Evolutionary conservation across 1,140 invertebrate species (phyloP), one percentile per base, ranked within the genome.

Genomic region (Halyomorpha halys): DNA sequence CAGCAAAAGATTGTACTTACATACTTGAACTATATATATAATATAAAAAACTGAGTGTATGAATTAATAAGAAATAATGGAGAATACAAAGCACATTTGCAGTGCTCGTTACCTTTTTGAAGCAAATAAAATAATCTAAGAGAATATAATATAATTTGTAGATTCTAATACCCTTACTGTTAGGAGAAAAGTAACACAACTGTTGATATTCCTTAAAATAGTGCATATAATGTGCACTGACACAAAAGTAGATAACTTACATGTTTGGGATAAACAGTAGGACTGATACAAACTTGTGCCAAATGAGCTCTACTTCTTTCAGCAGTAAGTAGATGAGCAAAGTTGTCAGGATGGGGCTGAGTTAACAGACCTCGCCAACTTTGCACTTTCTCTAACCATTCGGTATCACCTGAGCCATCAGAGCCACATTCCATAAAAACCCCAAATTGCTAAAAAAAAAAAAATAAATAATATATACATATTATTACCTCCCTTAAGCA

Each of bases 281-380:
- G 83, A 69, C 85, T 86, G 49, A 90, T 79, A 67, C 86, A 90
- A 49, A 86, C 86, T 63, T 76, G 78, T 4, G 80, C 73, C 49
- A 79, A 75, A 51, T 80, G 76, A 0, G 78, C 47, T 18, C 62
- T 76, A 64, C 74, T 70, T 61, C 79, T 74, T 53, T 81, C 82
- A 19, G 81, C 76, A 13, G 71, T 67, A 23, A 71, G 66, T 65
- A 85, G 73, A 66, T 81, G 78, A 61, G 84, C 81, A 75, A 81
- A 87, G 74, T 83, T 83, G 27, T 81, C 73, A 0, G 87, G 83
- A 72, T 89, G 85, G 0, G 88, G 85, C 62, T 89, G 81, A 13
- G 88, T 82, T 51, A 89, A 77, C 6, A 90, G 75, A 3, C 89
- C 89, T 63, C 76, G 76, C 89, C 89, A 91, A 51, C 77, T 78